phyloP scores from a whole-genome alignment of 2,888 invertebrate genomes.

The Tortricodes alternella region DNA sequence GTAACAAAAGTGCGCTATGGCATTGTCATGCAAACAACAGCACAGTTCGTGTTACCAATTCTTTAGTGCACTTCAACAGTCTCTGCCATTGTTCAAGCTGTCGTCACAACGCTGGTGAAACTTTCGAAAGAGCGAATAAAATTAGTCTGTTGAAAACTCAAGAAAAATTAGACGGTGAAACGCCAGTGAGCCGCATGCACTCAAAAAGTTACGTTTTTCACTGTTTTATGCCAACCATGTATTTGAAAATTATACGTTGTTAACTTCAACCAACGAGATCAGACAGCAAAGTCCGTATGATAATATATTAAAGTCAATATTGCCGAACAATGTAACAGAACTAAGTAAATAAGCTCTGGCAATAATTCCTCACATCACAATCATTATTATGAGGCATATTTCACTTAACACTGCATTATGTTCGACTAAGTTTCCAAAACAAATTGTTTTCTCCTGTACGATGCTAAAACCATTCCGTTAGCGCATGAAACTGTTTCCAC shows the following conservation, averaged over 20 bases:
- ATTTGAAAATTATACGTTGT: no score
- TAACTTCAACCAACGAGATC: no score
- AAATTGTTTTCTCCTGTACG: slow-evolving; percentile 16
- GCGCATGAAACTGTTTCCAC: not conserved
- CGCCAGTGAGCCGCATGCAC: no score
- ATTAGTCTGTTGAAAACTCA: no score
- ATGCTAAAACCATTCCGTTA: slow-evolving; percentile 1
- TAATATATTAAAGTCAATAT: no score
- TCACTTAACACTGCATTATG: not conserved
- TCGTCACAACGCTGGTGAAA: not conserved
- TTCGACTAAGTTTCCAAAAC: not conserved
- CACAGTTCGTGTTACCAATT: not conserved
- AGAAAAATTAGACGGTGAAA: no score
- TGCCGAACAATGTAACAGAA: no score
- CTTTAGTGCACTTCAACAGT: not conserved
- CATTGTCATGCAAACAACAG: slow-evolving; percentile 22
- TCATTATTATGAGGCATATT: no score
- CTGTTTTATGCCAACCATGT: no score
- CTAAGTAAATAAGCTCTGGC: not conserved
- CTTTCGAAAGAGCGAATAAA: not conserved
- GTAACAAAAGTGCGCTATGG: not conserved
- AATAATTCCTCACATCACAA: no score
- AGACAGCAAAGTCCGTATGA: no score
- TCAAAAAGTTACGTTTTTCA: no score
- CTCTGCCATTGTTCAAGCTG: not conserved